A percentile compares a stretch with the other conserved stretches of the same genome.
These are phyloP conservation scores for Tineola bisselliella DNA, from an alignment of 2,888 invertebrate genomes.

Conservation along the genomic window DNA sequence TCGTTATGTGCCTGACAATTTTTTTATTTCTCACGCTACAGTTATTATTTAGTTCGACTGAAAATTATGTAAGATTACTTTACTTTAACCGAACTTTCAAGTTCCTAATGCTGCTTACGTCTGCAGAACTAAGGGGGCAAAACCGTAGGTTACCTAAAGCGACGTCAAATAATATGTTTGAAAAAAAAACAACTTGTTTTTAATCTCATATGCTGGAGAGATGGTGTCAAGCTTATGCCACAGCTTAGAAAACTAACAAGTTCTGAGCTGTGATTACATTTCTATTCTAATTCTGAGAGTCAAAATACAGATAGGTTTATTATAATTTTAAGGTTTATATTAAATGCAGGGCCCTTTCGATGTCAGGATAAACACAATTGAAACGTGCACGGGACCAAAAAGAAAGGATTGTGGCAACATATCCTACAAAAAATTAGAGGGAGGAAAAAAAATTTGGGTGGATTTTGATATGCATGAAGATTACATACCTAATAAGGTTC, in stretches of 20 bases:
- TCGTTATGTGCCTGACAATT: not conserved
- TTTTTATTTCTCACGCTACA: not conserved
- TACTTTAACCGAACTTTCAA: no score
- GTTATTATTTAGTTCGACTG: not conserved
- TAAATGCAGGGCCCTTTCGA: conserved; percentile 6
- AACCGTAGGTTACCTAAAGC: no score
- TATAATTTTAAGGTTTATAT: not conserved
- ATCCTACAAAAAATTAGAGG: conserved; percentile 1
- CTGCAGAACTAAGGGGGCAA: no score
- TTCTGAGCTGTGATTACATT: no score
- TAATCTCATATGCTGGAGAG: no score
- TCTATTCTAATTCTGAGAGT: no score
- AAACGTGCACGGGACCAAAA: conserved; percentile 6
- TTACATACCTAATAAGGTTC: not conserved
- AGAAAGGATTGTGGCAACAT: not conserved
- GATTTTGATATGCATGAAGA: conserved; percentile 1
- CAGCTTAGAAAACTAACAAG: no score
- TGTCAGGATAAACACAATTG: conserved; percentile 13
- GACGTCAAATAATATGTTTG: no score
- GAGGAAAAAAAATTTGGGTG: not conserved
- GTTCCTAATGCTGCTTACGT: no score
- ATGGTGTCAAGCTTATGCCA: no score
- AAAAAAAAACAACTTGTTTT: no score
- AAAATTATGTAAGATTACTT: not conserved
- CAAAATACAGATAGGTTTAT: no score